Base-by-base conservation (phyloP, 2,113 vertebrate species). In the Balaeniceps rex region DNA sequence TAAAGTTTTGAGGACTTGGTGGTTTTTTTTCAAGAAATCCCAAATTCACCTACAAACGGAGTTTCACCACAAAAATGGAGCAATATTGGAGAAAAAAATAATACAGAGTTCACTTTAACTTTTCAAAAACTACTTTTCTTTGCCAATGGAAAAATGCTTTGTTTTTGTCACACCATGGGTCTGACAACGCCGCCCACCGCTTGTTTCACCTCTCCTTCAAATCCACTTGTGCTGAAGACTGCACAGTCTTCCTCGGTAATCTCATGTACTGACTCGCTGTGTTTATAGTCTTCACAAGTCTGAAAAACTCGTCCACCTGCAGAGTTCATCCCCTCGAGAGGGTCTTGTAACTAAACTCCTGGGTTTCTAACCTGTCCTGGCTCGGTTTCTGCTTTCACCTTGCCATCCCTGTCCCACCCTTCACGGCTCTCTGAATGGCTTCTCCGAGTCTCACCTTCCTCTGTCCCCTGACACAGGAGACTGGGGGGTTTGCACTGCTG, bases 101-200 rank as follows among this genome's bases (percentile, higher is more conserved):
- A 57, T 6, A 25, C 1, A 0, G 19, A 71, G 10, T 76, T 83
- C 19, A 31, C 34, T 25, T 75, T 46, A 61, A 57, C 19, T 11
- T 68, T 29, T 75, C 46, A 70, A 88, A 92, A 75, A 2, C 6
- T 42, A 15, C 4, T 81, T 85, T 85, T 28, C 38, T 42, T 33
- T 79, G 15, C 6, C 51, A 88, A 29, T 57, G 31, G 36, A 28
- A 58, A 80, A 88, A 58, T 71, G 19, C 10, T 83, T 69, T 55
- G 26, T 0, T 76, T 65, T 33, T 66, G 16, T 86, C 66, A 75
- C n/a, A 42, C 26, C 7, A 5, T 2, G 10, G 29, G 58, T 80
- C 42, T 58, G 21, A 68, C 14, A 49, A 14, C 29, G 57, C 12
- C 4, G 15, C 22, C 19, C 3, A 1, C 11, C 1, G 1, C 11